These are phyloP conservation scores for Romanogobio albipinnatus DNA, from an alignment of 2,113 vertebrate genomes.

Conservation along the genomic window DNA sequence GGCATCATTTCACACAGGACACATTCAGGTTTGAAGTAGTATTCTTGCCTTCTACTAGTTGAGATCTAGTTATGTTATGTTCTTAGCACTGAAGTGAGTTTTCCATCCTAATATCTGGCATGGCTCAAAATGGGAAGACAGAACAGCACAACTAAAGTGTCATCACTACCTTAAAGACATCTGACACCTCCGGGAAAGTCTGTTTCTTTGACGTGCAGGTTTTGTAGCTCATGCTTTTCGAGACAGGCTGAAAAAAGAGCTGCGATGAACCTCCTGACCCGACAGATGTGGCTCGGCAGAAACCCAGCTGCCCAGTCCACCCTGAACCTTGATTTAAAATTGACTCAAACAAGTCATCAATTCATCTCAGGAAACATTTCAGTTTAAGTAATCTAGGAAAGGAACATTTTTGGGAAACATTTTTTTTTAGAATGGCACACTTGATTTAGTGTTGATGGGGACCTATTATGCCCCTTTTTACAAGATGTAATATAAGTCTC, in stretches of 20 bases:
- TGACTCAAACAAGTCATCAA: conserved; percentile 79
- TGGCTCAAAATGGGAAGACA: not conserved
- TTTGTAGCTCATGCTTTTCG: not conserved
- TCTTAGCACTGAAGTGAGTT: not conserved
- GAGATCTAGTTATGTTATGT: not conserved
- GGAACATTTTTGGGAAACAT: not conserved
- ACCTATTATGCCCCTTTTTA: too few relatives aligned
- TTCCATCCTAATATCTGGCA: not conserved
- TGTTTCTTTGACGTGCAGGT: conserved; percentile 21
- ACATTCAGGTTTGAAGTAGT: not conserved
- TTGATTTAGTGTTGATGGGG: conserved; percentile 27
- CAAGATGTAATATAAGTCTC: too few relatives aligned
- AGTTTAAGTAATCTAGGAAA: conserved; percentile 59
- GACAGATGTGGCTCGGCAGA: not conserved
- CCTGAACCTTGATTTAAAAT: conserved; percentile 71
- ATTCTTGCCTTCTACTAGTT: not conserved
- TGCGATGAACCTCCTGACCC: conserved; percentile 39
- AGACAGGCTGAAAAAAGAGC: conserved; percentile 15
- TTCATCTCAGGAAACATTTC: conserved; percentile 77
- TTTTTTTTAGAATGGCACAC: conserved; percentile 41
- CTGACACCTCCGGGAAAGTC: conserved; percentile 14
- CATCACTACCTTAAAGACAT: conserved; percentile 15
- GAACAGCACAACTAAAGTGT: not conserved
- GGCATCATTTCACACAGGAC: not conserved
- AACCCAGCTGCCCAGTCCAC: conserved; percentile 27